Evolutionary conservation across 2,888 invertebrate species (phyloP).

Genomic region (Teinopalpus imperialis): DNA sequence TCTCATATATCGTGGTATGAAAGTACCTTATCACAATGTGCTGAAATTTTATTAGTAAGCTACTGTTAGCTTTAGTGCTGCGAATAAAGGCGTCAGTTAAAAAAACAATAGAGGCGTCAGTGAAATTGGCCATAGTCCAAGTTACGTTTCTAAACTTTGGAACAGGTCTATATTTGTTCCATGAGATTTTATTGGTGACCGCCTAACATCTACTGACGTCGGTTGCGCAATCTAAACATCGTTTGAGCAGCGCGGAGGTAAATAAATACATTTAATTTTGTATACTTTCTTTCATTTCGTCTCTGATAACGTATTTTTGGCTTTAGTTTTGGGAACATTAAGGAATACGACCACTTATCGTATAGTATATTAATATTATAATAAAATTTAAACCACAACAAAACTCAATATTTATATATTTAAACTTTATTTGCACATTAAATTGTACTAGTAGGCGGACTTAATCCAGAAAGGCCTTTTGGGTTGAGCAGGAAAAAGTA

Average conservation of each 20-base stretch:
- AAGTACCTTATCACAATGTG: neutral
- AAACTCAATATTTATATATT: too few relatives aligned
- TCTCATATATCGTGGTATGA: too few relatives aligned
- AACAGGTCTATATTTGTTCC: slow-evolving; percentile 54
- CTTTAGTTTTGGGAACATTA: neutral
- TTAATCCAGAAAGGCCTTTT: too few relatives aligned
- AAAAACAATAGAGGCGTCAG: slow-evolving; percentile 24
- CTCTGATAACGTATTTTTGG: neutral
- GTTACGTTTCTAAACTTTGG: slow-evolving; percentile 62
- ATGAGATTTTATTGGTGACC: slow-evolving; percentile 41
- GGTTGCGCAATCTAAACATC: slow-evolving; percentile 9
- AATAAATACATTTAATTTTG: slow-evolving; percentile 12
- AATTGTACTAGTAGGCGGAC: too few relatives aligned
- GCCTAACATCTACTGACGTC: slow-evolving; percentile 31
- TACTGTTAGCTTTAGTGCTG: slow-evolving; percentile 1
- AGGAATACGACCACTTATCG: too few relatives aligned
- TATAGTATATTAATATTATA: too few relatives aligned
- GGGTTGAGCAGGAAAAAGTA: too few relatives aligned
- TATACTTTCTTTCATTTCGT: neutral
- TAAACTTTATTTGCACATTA: too few relatives aligned
- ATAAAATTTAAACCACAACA: too few relatives aligned
- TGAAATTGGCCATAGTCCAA: slow-evolving; percentile 61
- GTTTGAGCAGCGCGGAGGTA: neutral
- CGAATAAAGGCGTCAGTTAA: slow-evolving; percentile 21
- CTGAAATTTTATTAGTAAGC: slow-evolving; percentile 6